Percentiles rank a stretch among this genome's conserved stretches.
Evolutionary conservation across 1,140 invertebrate species (phyloP).

Genomic region (Tetramorium simillimum): DNA sequence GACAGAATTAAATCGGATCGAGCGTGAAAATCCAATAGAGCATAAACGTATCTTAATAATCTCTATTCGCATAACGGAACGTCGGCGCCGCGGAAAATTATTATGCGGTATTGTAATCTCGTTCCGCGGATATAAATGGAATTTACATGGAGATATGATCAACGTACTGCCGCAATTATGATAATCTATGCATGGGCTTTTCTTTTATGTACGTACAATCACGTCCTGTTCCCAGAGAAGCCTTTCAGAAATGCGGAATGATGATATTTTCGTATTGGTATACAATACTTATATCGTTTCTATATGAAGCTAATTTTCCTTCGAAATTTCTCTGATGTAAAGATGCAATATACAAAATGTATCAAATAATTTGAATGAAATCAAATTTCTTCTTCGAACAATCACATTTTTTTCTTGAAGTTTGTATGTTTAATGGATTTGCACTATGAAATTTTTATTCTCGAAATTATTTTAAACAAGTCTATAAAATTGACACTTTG

Average conservation of each 20-base stretch:
- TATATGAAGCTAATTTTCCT: neutral
- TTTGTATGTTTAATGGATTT: neutral
- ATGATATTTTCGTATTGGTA: neutral
- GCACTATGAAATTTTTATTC: neutral
- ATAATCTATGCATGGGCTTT: conserved; percentile 25
- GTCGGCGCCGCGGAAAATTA: conserved; percentile 37
- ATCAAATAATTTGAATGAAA: neutral
- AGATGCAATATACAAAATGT: neutral
- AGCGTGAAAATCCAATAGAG: conserved; percentile 58
- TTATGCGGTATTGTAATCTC: conserved; percentile 43
- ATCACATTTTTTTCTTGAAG: neutral
- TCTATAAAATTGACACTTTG: too few species aligned
- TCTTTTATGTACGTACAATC: neutral
- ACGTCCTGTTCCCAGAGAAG: neutral
- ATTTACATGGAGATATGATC: conserved; percentile 15
- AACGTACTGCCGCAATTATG: conserved; percentile 23
- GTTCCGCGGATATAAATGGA: conserved; percentile 36
- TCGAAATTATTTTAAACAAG: neutral
- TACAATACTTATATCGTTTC: neutral
- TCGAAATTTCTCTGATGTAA: neutral
- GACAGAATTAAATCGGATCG: conserved; percentile 59
- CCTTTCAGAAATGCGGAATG: neutral
- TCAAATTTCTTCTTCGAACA: neutral
- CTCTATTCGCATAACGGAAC: conserved; percentile 26
- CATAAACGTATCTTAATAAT: conserved; percentile 59